A percentile compares a stretch with the other conserved stretches of the same genome.
These are phyloP conservation scores for Python bivittatus DNA, from an alignment of 2,113 vertebrate species.

Conservation along the genomic window DNA sequence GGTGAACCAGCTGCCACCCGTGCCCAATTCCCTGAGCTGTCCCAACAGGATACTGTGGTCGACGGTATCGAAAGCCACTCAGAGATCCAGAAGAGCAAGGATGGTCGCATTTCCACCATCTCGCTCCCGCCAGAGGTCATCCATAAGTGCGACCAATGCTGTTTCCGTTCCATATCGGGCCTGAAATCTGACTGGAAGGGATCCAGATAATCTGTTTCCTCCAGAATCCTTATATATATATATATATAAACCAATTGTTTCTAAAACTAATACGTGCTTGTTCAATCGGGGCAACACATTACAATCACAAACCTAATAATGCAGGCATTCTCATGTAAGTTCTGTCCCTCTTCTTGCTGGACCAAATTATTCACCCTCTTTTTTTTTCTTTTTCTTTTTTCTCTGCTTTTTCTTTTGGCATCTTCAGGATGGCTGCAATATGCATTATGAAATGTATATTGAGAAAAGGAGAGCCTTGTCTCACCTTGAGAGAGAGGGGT, in stretches of 20 bases:
- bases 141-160: too few relatives aligned
- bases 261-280: not conserved
- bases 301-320: not conserved
- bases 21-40: too few relatives aligned
- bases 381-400: not conserved
- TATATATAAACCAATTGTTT: not conserved
- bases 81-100: too few relatives aligned
- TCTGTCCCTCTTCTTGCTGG: not conserved
- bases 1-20: too few relatives aligned
- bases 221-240: too few relatives aligned
- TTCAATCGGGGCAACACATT: not conserved
- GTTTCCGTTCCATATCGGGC: too few relatives aligned
- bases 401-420: not conserved
- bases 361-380: not conserved
- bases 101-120: too few relatives aligned
- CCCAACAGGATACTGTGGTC: too few relatives aligned
- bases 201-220: too few relatives aligned
- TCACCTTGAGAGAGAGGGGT: not conserved
- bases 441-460: not conserved
- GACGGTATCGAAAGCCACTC: too few relatives aligned
- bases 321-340: not conserved
- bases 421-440: not conserved
- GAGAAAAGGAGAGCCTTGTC: not conserved
- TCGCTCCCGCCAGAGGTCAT: too few relatives aligned
- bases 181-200: too few relatives aligned